A percentile compares a stretch with the other conserved stretches of the same genome.
Conservation (phyloP, 1,140 invertebrate species). For the Theocolax elegans region DNA sequence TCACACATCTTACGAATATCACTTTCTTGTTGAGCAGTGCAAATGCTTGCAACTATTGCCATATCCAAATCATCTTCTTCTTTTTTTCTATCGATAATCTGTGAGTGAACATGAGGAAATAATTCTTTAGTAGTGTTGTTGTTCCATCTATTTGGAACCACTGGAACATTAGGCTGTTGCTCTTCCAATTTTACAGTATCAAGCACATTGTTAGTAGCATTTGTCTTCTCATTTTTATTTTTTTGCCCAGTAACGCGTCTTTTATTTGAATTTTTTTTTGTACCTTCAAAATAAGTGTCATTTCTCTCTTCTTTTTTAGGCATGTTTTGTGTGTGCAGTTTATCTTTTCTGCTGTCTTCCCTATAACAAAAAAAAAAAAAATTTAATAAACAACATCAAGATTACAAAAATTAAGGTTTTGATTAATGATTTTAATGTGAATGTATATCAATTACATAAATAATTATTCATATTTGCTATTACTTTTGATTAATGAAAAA, state of each 20-base stretch:
- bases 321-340: not conserved
- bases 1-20: constrained; percentile 15
- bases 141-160: constrained; percentile 17
- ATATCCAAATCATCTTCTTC: constrained; percentile 28
- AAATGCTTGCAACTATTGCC: constrained; percentile 42
- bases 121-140: constrained; percentile 36
- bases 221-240: not conserved
- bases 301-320: not conserved
- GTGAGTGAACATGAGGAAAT: constrained; percentile 33
- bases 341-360: not conserved
- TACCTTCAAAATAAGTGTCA: not conserved
- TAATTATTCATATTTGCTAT: not conserved
- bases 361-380: constrained; percentile 3
- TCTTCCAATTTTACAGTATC: too few species aligned
- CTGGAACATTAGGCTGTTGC: not conserved
- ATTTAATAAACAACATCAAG: constrained; percentile 18
- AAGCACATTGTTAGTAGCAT: too few species aligned
- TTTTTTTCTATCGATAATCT: constrained; percentile 22
- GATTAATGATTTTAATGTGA: constrained; percentile 26
- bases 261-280: not conserved
- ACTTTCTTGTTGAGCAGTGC: constrained; percentile 42
- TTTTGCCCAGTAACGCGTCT: not conserved
- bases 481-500: not conserved
- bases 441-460: not conserved
- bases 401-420: constrained; percentile 13